Conservation (phyloP, 2,113 vertebrate species). For the Microcebus lehilahytsara region DNA sequence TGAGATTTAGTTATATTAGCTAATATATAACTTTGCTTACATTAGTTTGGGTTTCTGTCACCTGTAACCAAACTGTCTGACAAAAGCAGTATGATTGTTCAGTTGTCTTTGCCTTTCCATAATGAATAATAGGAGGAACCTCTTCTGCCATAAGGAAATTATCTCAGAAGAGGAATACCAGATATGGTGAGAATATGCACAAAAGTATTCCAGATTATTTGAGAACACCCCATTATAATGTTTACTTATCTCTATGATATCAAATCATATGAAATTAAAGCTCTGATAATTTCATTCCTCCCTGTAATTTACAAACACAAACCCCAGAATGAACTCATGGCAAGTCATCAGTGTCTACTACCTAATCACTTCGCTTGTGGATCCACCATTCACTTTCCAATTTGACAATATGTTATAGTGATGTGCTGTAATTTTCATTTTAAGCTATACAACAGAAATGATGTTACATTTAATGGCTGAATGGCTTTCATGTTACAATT, state of each 20-base stretch:
- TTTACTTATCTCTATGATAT: not conserved
- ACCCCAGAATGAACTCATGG: not conserved
- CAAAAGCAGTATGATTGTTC: not conserved
- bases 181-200: not conserved
- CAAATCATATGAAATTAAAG: slow-evolving; percentile 7
- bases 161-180: slow-evolving; percentile 7
- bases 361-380: slow-evolving; percentile 59
- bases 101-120: not conserved
- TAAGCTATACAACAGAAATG: slow-evolving; percentile 63
- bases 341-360: slow-evolving; percentile 23
- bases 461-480: slow-evolving; percentile 68
- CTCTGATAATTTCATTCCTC: not conserved
- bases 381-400: slow-evolving; percentile 46
- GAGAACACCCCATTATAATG: not conserved
- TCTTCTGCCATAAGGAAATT: not conserved
- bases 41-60: not conserved
- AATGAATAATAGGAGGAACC: not conserved
- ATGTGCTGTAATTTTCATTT: slow-evolving; percentile 73
- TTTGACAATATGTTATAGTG: slow-evolving; percentile 57
- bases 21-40: not conserved
- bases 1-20: not conserved
- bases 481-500: slow-evolving; percentile 62
- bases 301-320: slow-evolving; percentile 22
- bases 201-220: not conserved
- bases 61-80: not conserved